Evolutionary conservation across 1,140 invertebrate species (phyloP), one percentile per base, ranked within the genome.

Genomic region (Eumeta japonica): DNA sequence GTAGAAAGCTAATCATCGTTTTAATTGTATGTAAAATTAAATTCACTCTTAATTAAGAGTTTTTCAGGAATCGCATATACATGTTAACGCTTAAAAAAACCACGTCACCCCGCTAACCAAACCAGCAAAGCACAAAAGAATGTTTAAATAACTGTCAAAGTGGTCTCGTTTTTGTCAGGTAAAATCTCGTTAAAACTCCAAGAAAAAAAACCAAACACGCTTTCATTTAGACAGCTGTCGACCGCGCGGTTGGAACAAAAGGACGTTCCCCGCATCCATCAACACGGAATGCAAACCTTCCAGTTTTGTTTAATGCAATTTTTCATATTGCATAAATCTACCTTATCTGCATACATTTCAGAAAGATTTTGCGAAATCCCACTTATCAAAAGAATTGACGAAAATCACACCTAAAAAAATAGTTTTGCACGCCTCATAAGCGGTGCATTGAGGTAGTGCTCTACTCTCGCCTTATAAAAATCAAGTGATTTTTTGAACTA

Each of bases 101-200:
- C n/a, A n/a, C n/a, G n/a, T n/a, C n/a, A n/a, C n/a, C n/a, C n/a
- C n/a, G n/a, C n/a, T n/a, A n/a, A n/a, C n/a, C n/a, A n/a, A 19
- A 11, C 20, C 37, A 42, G 46, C 45, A 50, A 39, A 52, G 35
- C 50, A 55, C 49, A 46, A 48, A 45, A 50, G 53, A 59, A 51
- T 59, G 48, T 55, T 64, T 60, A 62, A 61, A 62, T 56, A 59
- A 57, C 52, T 59, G 58, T 59, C 54, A 58, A 49, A 58, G 52
- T 33, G 50, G 48, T 60, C 47, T 36, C 49, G 41, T 46, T 50
- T 60, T 61, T 61, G 52, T 61, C 44, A 46, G 48, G 43, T 34
- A 36, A 52, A 56, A 55, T 58, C 50, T 60, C 54, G 52, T 62
- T 62, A 54, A 62, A 58, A 57, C 53, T 50, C 51, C 58, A 41